A percentile compares a stretch with the other conserved stretches of the same genome.
phyloP scores from a whole-genome alignment of 2,113 vertebrate genomes.

The Centropus unirufus region DNA sequence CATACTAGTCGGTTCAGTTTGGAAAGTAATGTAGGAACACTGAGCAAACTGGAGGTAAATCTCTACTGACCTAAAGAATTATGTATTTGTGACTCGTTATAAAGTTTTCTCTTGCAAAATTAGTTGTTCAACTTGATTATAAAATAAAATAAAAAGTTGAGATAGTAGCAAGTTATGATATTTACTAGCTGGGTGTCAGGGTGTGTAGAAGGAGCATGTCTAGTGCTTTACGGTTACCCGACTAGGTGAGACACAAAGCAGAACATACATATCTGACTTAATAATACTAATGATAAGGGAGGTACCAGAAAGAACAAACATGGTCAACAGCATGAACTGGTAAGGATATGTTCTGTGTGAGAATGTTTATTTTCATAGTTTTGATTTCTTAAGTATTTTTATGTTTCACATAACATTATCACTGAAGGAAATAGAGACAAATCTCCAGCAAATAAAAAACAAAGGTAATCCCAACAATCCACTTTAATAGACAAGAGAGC shows the following conservation, averaged over 20 bases:
- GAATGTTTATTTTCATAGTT: background rate
- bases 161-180: background rate
- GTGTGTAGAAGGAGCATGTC: accelerated
- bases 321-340: background rate
- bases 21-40: background rate
- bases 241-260: background rate
- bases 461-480: background rate
- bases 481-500: background rate
- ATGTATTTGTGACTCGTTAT: background rate
- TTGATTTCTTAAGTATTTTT: background rate
- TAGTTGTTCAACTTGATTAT: background rate
- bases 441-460: background rate
- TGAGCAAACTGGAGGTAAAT: background rate
- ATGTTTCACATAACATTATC: background rate
- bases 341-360: background rate
- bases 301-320: background rate
- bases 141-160: background rate
- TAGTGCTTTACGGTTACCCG: background rate
- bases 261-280: background rate
- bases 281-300: background rate
- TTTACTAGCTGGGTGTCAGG: background rate
- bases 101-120: background rate
- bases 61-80: background rate
- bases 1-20: background rate
- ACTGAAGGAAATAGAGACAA: background rate